Percentiles rank a stretch among this genome's conserved stretches.
These are phyloP conservation scores for Spodoptera litura DNA, from an alignment of 1,140 invertebrate genomes.

Conservation along the genomic window DNA sequence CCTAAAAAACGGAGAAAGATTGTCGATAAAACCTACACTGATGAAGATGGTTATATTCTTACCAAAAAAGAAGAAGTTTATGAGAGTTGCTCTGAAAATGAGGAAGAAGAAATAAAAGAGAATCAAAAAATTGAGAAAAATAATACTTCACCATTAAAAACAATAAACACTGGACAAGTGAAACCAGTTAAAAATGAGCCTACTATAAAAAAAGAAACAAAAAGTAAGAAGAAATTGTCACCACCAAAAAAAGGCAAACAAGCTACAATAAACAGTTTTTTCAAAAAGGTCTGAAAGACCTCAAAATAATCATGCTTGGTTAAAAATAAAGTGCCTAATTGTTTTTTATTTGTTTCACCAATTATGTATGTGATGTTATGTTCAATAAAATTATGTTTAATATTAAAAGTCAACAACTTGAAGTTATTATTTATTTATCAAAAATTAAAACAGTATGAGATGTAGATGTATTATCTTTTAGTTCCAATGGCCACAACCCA, in stretches of 20 bases:
- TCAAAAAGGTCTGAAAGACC: conserved; percentile 67
- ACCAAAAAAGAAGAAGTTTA: conserved; percentile 82
- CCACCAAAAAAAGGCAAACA: conserved; percentile 80
- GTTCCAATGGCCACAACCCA: conserved; percentile 84
- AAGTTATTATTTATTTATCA: too few species aligned
- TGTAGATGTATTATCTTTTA: conserved; percentile 66
- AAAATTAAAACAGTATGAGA: background rate
- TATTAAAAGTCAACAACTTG: too few species aligned
- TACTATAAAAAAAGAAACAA: conserved; percentile 66
- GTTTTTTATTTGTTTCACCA: background rate
- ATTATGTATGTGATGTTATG: background rate
- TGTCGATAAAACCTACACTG: conserved; percentile 80
- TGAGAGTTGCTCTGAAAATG: conserved; percentile 80
- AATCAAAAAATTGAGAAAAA: conserved; percentile 45
- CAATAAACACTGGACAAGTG: conserved; percentile 51
- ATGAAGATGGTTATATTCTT: conserved; percentile 80
- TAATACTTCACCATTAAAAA: conserved; percentile 39
- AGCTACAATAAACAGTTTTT: conserved; percentile 75
- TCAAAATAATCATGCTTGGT: background rate
- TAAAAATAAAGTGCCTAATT: background rate
- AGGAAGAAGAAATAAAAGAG: conserved; percentile 65
- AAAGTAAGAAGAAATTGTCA: conserved; percentile 75
- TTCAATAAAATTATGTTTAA: too few species aligned
- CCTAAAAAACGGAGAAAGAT: conserved; percentile 80
- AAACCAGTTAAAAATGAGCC: conserved; percentile 60